Evolutionary conservation across 2,888 invertebrate species (phyloP).

Genomic region (Drosophila maculinotata): DNA sequence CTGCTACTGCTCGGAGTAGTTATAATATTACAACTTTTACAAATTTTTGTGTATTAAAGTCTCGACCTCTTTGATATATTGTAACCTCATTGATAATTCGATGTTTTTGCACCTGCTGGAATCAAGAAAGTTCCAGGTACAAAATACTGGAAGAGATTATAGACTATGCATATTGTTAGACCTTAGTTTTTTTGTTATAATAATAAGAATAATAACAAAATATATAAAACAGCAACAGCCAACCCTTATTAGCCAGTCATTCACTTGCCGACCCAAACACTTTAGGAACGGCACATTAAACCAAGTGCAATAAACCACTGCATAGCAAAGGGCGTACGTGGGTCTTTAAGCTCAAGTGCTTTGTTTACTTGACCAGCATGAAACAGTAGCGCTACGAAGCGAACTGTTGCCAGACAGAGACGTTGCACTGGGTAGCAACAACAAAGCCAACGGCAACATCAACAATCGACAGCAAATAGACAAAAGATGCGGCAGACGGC

Average conservation of each 20-base stretch:
- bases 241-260: constrained; percentile 25
- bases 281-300: constrained; percentile 43
- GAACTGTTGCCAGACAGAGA: constrained; percentile 24
- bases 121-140: background rate
- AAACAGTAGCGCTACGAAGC: constrained; percentile 4
- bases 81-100: no score
- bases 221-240: constrained; percentile 1
- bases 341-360: constrained; percentile 58
- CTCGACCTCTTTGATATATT: no score
- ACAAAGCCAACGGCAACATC: constrained; percentile 16
- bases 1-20: background rate
- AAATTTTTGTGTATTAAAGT: no score
- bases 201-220: background rate
- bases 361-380: constrained; percentile 58
- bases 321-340: constrained; percentile 20
- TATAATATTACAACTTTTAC: background rate
- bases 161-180: background rate
- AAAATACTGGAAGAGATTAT: background rate
- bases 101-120: no score
- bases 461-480: constrained; percentile 58
- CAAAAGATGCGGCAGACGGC: constrained; percentile 67
- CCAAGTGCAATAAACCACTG: constrained; percentile 56
- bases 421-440: constrained; percentile 29
- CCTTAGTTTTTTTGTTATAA: background rate
- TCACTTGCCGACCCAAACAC: constrained; percentile 30